A percentile compares a stretch with the other conserved stretches of the same genome.
Conservation (phyloP, 2,797 vertebrate genomes). For the Spheniscus humboldti region DNA sequence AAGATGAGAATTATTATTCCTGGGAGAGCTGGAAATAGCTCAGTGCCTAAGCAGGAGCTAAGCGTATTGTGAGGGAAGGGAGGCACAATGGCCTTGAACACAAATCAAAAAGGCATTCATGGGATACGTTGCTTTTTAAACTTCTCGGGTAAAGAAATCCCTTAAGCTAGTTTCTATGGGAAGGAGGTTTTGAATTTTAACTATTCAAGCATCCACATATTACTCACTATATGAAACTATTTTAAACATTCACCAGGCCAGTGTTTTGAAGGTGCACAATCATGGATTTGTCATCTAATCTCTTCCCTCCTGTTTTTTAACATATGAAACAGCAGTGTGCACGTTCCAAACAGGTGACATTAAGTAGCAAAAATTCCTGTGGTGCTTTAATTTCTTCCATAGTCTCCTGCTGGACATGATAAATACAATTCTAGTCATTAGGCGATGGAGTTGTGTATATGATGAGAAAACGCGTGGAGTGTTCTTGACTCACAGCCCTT, state of each 20-base stretch:
- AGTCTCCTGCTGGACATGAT: not conserved
- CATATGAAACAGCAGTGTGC: not conserved
- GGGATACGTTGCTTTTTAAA: not conserved
- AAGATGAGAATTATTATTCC: not conserved
- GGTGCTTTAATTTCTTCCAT: not conserved
- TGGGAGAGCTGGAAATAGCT: not conserved
- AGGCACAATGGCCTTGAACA: not conserved
- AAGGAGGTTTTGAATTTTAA: not conserved
- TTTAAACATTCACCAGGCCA: not conserved
- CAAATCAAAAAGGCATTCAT: not conserved
- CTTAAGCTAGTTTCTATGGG: not conserved
- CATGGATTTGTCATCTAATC: not conserved
- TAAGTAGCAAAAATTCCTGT: not conserved
- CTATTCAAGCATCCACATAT: not conserved
- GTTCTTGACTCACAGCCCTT: not conserved
- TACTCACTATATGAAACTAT: not conserved
- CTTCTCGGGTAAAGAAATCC: not conserved
- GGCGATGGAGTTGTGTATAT: not conserved
- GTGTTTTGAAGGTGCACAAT: not conserved
- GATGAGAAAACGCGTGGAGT: fast-evolving
- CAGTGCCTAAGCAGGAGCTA: not conserved
- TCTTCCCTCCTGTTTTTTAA: not conserved
- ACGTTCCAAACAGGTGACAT: not conserved
- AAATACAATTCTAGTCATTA: not conserved
- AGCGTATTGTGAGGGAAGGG: not conserved